Conservation (phyloP, 2,888 invertebrate species). For the Athetis lepigone region DNA sequence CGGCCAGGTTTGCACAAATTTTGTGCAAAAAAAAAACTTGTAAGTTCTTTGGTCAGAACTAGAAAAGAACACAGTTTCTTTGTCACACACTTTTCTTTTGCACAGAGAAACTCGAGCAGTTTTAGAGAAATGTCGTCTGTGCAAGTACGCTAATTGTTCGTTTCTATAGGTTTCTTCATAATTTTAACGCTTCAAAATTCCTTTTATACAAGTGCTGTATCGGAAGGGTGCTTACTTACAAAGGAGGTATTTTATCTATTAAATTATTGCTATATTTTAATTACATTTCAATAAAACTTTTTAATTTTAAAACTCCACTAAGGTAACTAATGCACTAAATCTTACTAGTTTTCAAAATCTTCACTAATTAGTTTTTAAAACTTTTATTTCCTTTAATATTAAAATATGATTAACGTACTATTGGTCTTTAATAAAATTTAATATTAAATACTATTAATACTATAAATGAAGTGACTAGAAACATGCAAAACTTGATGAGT, state of each 20-base stretch:
- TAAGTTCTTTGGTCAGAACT: neutral
- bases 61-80: neutral
- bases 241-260: slow-evolving; percentile 73
- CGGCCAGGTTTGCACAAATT: slow-evolving; percentile 4
- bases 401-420: slow-evolving; percentile 84
- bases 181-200: slow-evolving; percentile 58
- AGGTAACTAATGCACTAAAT: slow-evolving; percentile 78
- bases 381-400: slow-evolving; percentile 80
- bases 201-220: slow-evolving; percentile 67
- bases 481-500: slow-evolving; percentile 80
- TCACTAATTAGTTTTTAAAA: slow-evolving; percentile 74
- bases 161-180: slow-evolving; percentile 39
- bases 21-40: neutral
- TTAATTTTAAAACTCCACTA: slow-evolving; percentile 77
- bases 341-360: slow-evolving; percentile 75
- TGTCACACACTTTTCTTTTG: no score
- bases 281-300: slow-evolving; percentile 65
- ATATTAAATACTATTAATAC: slow-evolving; percentile 70
- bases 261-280: slow-evolving; percentile 82
- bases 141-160: slow-evolving; percentile 26
- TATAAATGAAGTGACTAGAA: slow-evolving; percentile 79
- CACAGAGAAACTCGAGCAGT: no score
- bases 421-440: slow-evolving; percentile 88
- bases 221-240: slow-evolving; percentile 77
- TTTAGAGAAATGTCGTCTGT: no score